A percentile compares a stretch with the other conserved stretches of the same genome.
phyloP scores from a whole-genome alignment of 2,888 invertebrate genomes.

The Uropetala carovei region DNA sequence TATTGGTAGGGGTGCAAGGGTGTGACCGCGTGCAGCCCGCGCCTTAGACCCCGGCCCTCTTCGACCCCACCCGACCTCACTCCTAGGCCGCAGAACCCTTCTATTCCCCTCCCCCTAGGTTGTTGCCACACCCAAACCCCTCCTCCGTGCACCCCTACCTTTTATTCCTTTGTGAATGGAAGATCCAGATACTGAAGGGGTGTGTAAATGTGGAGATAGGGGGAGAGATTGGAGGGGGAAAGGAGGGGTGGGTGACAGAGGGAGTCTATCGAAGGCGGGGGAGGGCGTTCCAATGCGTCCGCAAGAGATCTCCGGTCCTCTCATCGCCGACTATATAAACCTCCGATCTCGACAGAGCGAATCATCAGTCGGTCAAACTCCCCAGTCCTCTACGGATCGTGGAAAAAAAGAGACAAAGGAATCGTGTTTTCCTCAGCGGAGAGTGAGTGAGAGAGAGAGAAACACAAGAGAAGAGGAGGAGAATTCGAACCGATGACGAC shows the following conservation, averaged over 20 bases:
- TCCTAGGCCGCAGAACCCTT: background rate
- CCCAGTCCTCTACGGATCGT: background rate
- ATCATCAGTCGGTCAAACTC: constrained; percentile 41
- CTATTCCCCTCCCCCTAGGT: too few species aligned
- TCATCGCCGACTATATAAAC: constrained; percentile 24
- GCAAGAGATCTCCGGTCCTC: background rate
- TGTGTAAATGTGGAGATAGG: background rate
- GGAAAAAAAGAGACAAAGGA: background rate
- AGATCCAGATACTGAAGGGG: too few species aligned
- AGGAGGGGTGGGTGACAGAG: background rate
- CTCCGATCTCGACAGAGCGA: background rate
- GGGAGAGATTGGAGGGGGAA: background rate
- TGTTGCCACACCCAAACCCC: too few species aligned
- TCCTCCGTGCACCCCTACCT: too few species aligned
- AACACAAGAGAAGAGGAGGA: background rate
- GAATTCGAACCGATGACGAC: constrained; percentile 27
- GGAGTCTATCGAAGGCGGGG: background rate
- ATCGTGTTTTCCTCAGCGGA: background rate
- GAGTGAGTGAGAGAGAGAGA: background rate
- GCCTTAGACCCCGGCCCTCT: background rate
- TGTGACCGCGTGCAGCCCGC: background rate
- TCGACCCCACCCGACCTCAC: background rate
- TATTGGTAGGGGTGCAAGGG: background rate
- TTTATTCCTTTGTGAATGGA: too few species aligned
- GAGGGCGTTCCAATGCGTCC: background rate